phyloP scores from a whole-genome alignment of 2,113 vertebrate species.

The Myotis davidii region DNA sequence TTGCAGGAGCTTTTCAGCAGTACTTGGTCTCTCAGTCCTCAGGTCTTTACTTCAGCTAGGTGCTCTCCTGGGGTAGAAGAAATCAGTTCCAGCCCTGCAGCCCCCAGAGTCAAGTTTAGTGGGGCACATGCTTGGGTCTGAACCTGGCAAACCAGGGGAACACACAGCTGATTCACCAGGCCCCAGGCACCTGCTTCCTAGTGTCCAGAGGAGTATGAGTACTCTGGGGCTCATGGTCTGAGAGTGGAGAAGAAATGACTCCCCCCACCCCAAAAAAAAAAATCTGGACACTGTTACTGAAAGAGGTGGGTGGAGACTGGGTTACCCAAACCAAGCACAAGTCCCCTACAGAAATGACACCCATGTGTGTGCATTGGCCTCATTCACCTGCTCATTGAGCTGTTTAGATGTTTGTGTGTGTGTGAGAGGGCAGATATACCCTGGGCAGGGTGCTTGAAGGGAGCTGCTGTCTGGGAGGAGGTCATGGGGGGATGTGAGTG shows the following conservation, averaged over 20 bases:
- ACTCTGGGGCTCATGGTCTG: background rate
- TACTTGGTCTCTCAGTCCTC: background rate
- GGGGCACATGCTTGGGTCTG: background rate
- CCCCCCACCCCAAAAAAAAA: background rate
- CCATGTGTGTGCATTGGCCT: fast-evolving
- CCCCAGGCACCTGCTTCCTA: background rate
- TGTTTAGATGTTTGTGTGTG: too few species aligned
- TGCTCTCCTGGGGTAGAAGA: background rate
- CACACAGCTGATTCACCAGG: background rate
- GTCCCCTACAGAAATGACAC: background rate
- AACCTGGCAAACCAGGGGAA: background rate
- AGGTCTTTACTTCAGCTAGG: background rate
- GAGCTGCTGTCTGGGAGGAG: background rate
- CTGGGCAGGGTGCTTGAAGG: background rate
- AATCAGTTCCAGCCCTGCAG: background rate
- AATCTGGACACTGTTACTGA: background rate
- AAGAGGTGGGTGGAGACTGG: background rate
- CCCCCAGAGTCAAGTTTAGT: too few species aligned
- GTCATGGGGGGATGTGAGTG: background rate
- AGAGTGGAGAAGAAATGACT: background rate
- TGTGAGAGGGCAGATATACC: too few species aligned
- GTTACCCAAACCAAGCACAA: background rate
- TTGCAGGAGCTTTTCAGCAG: background rate
- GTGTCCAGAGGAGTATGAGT: background rate
- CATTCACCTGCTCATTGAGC: background rate